Evolutionary conservation across 1,140 invertebrate species (phyloP).

Genomic region (Leptonema lineaticorne): DNA sequence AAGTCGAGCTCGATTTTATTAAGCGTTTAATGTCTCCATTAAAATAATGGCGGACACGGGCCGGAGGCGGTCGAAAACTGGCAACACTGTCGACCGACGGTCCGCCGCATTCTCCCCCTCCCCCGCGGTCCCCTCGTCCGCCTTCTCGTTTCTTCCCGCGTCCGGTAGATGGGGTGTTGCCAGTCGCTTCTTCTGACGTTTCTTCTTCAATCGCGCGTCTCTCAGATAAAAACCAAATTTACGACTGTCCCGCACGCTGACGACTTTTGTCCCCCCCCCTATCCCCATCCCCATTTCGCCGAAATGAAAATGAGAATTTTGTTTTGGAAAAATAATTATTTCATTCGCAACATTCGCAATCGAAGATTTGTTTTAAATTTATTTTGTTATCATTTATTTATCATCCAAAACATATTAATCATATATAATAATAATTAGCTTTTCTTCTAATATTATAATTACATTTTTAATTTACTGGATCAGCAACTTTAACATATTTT

Average conservation of each 20-base stretch:
- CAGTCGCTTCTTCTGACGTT: neutral
- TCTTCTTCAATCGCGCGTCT: slow-evolving; percentile 9
- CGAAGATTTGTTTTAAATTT: too few species aligned
- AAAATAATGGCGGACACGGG: slow-evolving; percentile 14
- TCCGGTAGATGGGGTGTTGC: too few species aligned
- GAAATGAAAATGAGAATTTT: too few species aligned
- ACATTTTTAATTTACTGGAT: too few species aligned
- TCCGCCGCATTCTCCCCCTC: neutral
- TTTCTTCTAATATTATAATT: too few species aligned
- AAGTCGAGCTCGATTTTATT: slow-evolving; percentile 5
- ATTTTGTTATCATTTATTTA: too few species aligned
- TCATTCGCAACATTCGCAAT: too few species aligned
- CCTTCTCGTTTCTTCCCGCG: neutral
- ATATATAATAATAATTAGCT: too few species aligned
- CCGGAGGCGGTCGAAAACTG: slow-evolving; percentile 6
- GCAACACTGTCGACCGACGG: neutral
- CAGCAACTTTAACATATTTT: too few species aligned
- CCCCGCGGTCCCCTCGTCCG: neutral
- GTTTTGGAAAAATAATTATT: slow-evolving; percentile 3
- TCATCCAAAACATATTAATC: too few species aligned
- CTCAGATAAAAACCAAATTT: slow-evolving; percentile 18
- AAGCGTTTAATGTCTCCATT: slow-evolving; percentile 19
- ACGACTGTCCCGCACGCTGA: neutral
- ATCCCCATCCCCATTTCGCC: too few species aligned
- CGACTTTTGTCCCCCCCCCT: neutral